phyloP scores from a whole-genome alignment of 2,797 vertebrate species.

The Coreius guichenoti region DNA sequence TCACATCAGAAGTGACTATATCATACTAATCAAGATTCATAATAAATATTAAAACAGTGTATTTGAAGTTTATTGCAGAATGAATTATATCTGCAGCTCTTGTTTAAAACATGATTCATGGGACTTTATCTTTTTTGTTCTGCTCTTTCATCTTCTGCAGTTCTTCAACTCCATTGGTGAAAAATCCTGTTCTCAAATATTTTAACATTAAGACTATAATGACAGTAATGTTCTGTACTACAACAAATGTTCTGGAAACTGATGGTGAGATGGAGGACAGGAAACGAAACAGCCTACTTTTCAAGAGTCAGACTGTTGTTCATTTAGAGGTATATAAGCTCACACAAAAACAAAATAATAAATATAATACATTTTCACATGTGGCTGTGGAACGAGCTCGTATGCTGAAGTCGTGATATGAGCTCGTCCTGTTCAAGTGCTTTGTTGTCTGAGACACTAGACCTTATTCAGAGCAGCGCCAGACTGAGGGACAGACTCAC shows the following conservation, averaged over 20 bases:
- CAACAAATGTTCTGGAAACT: background rate
- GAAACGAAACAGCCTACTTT: background rate
- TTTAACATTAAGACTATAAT: background rate
- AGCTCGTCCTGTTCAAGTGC: background rate
- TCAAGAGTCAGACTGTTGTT: background rate
- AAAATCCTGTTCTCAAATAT: background rate
- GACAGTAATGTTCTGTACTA: background rate
- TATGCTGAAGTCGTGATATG: background rate
- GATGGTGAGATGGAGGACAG: background rate
- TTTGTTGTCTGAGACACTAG: background rate
- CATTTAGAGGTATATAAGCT: background rate
- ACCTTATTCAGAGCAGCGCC: background rate
- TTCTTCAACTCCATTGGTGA: background rate
- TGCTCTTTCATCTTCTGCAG: background rate
- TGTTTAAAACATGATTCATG: background rate
- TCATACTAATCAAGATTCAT: background rate
- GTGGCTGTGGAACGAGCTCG: background rate
- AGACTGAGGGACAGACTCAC: too few species aligned
- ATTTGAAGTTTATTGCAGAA: background rate
- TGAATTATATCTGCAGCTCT: background rate
- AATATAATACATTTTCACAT: background rate
- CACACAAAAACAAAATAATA: background rate
- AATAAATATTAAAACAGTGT: background rate
- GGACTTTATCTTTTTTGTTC: too few species aligned
- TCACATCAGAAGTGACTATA: background rate